Percentiles rank a stretch among this genome's conserved stretches.
phyloP scores from a whole-genome alignment of 2,113 vertebrate genomes.

The Nothobranchius furzeri region DNA sequence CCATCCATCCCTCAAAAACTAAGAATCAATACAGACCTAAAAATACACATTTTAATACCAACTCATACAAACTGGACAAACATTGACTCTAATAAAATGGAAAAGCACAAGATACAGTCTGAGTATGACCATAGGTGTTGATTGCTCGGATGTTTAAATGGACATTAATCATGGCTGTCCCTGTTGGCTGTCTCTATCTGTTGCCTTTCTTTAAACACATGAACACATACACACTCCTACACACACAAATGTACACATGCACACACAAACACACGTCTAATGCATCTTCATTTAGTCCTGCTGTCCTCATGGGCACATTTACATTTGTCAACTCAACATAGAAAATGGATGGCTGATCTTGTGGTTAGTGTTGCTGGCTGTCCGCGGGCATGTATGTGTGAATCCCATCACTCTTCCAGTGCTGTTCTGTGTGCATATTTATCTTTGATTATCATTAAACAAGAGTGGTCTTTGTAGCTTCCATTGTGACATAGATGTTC shows the following conservation, averaged over 20 bases:
- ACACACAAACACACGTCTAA: conserved; percentile 54
- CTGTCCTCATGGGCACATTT: conserved; percentile 76
- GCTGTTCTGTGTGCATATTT: conserved; percentile 22
- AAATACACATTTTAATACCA: background rate
- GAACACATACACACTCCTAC: conserved; percentile 24
- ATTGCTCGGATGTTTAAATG: conserved; percentile 49
- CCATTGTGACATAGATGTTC: conserved; percentile 1
- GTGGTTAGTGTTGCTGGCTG: conserved; percentile 39
- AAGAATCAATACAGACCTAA: background rate
- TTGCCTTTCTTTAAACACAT: conserved; percentile 1
- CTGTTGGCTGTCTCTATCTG: conserved; percentile 17
- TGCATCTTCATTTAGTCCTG: conserved; percentile 75
- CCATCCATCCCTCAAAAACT: no score
- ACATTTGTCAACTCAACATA: conserved; percentile 73
- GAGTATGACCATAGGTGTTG: conserved; percentile 26
- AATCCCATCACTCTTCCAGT: conserved; percentile 40
- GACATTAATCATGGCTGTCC: conserved; percentile 56
- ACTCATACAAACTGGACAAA: background rate
- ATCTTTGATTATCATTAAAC: conserved; percentile 41
- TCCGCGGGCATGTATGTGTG: conserved; percentile 25
- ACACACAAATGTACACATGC: conserved; percentile 22
- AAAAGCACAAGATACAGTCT: background rate
- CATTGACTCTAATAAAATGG: conserved; percentile 1
- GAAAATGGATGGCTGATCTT: conserved; percentile 67
- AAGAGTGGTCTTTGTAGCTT: conserved; percentile 3